Base-by-base conservation (phyloP, 1,140 invertebrate species). In the Zaprionus ghesquierei region DNA sequence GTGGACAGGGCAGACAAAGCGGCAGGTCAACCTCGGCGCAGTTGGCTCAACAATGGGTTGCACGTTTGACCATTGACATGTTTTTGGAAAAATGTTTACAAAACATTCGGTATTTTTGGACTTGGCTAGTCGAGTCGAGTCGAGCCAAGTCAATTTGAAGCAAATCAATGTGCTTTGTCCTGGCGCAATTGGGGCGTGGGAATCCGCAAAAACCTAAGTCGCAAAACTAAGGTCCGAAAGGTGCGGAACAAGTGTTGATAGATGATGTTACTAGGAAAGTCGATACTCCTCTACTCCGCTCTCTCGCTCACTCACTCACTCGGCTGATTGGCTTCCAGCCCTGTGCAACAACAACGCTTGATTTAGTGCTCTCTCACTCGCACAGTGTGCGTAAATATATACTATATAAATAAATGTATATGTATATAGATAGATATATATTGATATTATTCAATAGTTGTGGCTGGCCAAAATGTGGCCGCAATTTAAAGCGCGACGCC, bases 1-100 rank as follows among this genome's bases (percentile, higher is more conserved):
- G 70, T 29, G 50, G 41, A 33, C 64, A 64, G 51, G 15, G 51
- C 64, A 64, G 56, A 53, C 66, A 75, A 82, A 29, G 49, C 55
- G 62, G 54, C 70, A 68, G 55, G 64, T 63, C 70, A 66, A 41
- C 63, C 12, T 13, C 44, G 58, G 38, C 62, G 18, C 22, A 18
- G 22, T 27, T 22, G 18, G 5, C n/a, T n/a, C 51, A 72, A 78
- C 75, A 80, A 80, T 75, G 50, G 50, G 38, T 29, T 51, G 51
- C 12, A 25, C 56, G 27, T 0, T 6, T 22, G 35, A 25, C 78
- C 69, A 69, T 81, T 81, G 79, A 79, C 76, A 72, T 75, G 64
- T 76, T 84, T 84, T 84, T 79, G 68, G 80, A 79, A 82, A 76
- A 79, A 71, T 89, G 85, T 89, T 89, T 89, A 89, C 84, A 89